Evolutionary conservation across 2,113 vertebrate species (phyloP).

Genomic region (Euleptes europaea): DNA sequence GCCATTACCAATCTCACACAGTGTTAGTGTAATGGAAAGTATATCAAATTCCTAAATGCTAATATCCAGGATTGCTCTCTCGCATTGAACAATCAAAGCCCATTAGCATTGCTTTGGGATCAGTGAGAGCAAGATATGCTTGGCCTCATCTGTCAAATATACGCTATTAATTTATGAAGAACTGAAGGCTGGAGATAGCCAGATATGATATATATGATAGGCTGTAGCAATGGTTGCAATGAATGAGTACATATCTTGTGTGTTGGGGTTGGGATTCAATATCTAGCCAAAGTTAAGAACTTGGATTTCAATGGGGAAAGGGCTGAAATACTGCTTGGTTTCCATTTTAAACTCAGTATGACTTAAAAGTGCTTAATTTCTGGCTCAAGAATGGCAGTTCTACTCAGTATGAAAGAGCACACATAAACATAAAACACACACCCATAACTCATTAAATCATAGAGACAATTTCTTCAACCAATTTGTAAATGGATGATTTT

Average conservation of each 20-base stretch:
- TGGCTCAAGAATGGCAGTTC: not conserved
- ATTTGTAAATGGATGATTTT: not conserved
- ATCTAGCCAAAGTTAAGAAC: not conserved
- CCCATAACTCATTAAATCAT: not conserved
- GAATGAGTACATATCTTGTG: not conserved
- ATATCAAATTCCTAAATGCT: not conserved
- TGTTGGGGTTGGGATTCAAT: not conserved
- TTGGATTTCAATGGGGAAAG: not conserved
- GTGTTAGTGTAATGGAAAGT: not conserved
- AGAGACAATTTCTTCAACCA: too few species aligned
- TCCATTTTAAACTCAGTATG: not conserved
- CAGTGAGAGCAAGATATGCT: not conserved
- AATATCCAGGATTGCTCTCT: not conserved
- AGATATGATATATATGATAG: constrained; percentile 26
- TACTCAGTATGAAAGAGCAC: not conserved
- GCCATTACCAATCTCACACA: constrained; percentile 12
- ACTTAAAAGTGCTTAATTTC: not conserved
- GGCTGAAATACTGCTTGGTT: not conserved
- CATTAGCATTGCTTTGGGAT: constrained; percentile 7
- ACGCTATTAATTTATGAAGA: not conserved
- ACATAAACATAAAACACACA: not conserved
- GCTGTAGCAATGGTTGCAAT: constrained; percentile 13
- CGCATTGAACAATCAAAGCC: not conserved
- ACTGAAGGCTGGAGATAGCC: constrained; percentile 22
- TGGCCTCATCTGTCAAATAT: not conserved